Evolutionary conservation across 1,140 invertebrate genomes (phyloP).

Genomic region (Cydia amplana): DNA sequence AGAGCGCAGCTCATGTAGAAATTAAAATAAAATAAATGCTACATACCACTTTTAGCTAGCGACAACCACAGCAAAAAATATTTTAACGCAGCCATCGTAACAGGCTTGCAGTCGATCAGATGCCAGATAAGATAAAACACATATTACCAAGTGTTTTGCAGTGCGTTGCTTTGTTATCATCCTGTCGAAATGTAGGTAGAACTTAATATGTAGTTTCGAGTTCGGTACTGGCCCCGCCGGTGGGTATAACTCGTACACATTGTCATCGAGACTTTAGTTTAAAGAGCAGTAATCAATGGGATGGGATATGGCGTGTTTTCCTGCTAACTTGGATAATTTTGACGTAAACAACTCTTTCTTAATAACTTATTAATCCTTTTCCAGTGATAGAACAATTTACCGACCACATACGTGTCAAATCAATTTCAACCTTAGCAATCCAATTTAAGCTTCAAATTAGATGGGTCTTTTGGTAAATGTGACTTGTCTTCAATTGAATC

Average conservation of each 20-base stretch:
- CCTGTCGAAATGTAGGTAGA: background rate
- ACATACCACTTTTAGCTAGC: constrained; percentile 35
- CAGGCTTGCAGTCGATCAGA: constrained; percentile 20
- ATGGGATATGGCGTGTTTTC: background rate
- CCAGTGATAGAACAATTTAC: too few species aligned
- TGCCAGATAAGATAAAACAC: constrained; percentile 38
- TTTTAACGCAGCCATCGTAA: constrained; percentile 41
- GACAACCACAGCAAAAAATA: constrained; percentile 42
- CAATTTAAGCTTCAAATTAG: too few species aligned
- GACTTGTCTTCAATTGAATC: too few species aligned
- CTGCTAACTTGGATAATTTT: background rate
- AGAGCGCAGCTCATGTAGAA: constrained; percentile 45
- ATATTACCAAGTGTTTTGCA: constrained; percentile 10
- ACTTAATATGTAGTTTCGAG: background rate
- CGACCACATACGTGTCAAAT: too few species aligned
- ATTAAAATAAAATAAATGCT: constrained; percentile 49
- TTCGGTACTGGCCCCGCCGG: background rate
- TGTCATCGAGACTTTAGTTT: background rate
- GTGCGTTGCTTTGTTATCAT: background rate
- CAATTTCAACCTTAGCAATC: too few species aligned
- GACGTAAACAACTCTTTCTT: too few species aligned
- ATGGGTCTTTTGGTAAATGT: too few species aligned
- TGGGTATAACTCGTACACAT: background rate
- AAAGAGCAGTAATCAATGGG: background rate
- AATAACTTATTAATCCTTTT: too few species aligned